Evolutionary conservation across 1,140 invertebrate genomes (phyloP), one percentile per base, ranked within the genome.

Genomic region (Homarus americanus): DNA sequence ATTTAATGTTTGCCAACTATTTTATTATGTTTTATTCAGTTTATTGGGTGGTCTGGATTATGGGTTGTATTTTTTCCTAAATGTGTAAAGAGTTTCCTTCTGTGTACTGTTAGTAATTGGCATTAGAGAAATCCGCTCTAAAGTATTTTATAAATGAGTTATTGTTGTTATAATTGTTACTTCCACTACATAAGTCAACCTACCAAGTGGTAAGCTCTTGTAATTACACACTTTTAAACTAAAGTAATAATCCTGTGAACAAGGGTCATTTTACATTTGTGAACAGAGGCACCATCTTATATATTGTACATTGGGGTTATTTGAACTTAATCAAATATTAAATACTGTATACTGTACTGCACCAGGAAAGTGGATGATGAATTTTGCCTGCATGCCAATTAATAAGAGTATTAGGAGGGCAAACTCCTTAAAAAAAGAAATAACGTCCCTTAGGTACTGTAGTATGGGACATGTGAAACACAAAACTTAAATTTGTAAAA

Each of bases 31-130:
- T 63, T 63, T 63, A 20, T 63, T 24, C 24, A 20, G 58, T 63
- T 63, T 63, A 4, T 63, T 69, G n/a, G n/a, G 10, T 32, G 63
- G 63, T 69, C 32, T 69, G 63, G 63, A 32, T 28, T 69, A 32
- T 10, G 63, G 63, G 63, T 32, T 69, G 28, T 24, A 17, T 69
- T 32, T 24, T 32, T 32, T 69, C 10, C 28, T 69, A 58, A 58
- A 58, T 69, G 28, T 69, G 63, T 69, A 78, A 73, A 24, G 73
- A 76, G 40, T 78, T 78, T 78, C 40, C n/a, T 40, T 44, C 34
- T 41, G 40, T 40, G n/a, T 78, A 78, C 28, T 78, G 76, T 78
- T 78, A 49, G 76, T 78, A 34, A 20, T 78, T 24, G 20, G 40
- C 32, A 32, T 69, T 9, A 32, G 63, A 69, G 63, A 69, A 69